Percentiles rank a stretch among this genome's conserved stretches.
Conservation (phyloP, 1,140 invertebrate genomes). For the Plodia interpunctella region DNA sequence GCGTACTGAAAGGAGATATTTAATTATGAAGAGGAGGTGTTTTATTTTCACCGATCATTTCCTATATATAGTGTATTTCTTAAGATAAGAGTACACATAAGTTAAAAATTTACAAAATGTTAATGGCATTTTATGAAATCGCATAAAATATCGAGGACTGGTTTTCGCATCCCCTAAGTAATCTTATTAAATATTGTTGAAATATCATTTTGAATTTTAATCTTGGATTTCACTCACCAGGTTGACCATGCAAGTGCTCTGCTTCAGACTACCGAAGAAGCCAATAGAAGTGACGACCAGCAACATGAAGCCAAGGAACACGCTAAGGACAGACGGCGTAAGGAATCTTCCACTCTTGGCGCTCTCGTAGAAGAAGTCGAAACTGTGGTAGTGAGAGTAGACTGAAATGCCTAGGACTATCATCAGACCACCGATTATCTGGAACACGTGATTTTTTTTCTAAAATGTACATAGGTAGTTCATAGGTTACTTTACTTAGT, state of each 20-base stretch:
- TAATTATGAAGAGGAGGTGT: slow-evolving; percentile 7
- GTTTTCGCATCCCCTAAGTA: too few relatives aligned
- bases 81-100: too few relatives aligned
- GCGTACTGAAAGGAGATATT: slow-evolving; percentile 54
- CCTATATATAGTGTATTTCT: too few relatives aligned
- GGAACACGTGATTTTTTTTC: slow-evolving; percentile 22
- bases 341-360: slow-evolving; percentile 76
- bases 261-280: slow-evolving; percentile 88
- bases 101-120: too few relatives aligned
- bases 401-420: slow-evolving; percentile 86
- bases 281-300: slow-evolving; percentile 88
- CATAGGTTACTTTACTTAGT: too few relatives aligned
- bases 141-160: too few relatives aligned
- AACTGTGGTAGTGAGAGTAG: slow-evolving; percentile 83
- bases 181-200: too few relatives aligned
- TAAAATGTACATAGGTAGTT: too few relatives aligned
- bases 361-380: slow-evolving; percentile 81
- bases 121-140: too few relatives aligned
- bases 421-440: slow-evolving; percentile 85
- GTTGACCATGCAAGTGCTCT: slow-evolving; percentile 90
- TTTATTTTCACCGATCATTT: too few relatives aligned
- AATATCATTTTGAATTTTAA: too few relatives aligned
- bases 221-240: slow-evolving; percentile 78
- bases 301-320: slow-evolving; percentile 86
- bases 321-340: slow-evolving; percentile 84